These are phyloP conservation scores for Drosophila bunnanda DNA, from an alignment of 2,888 invertebrate species.

Conservation along the genomic window DNA sequence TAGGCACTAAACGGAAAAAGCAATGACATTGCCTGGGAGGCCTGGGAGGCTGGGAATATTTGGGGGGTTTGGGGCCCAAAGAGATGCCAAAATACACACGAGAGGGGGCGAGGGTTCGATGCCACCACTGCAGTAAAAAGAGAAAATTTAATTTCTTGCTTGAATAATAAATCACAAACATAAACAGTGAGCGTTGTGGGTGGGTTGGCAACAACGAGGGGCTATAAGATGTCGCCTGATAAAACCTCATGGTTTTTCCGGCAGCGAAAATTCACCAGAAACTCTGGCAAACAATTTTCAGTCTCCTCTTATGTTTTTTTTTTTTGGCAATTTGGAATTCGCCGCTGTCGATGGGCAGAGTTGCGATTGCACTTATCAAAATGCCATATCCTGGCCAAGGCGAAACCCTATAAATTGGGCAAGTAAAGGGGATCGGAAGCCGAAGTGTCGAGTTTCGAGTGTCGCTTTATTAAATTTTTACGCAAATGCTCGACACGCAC, in stretches of 20 bases:
- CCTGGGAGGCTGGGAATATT: not conserved
- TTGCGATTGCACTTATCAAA: conserved; percentile 72
- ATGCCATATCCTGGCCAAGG: conserved; percentile 62
- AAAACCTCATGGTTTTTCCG: conserved; percentile 45
- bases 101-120: conserved; percentile 29
- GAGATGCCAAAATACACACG: conserved; percentile 51
- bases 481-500: conserved; percentile 70
- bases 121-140: conserved; percentile 53
- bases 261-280: not conserved
- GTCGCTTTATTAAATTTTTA: conserved; percentile 78
- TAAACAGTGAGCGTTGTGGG: conserved; percentile 58
- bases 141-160: conserved; percentile 82
- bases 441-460: conserved; percentile 53
- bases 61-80: conserved; percentile 12
- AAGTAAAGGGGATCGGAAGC: conserved; percentile 2
- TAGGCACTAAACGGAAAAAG: conserved; percentile 55
- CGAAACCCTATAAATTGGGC: conserved; percentile 18
- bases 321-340: conserved; percentile 68
- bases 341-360: conserved; percentile 71
- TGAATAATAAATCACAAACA: conserved; percentile 82
- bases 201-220: not conserved
- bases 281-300: conserved; percentile 5
- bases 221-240: conserved; percentile 67
- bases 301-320: conserved; percentile 1
- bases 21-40: conserved; percentile 2